A percentile compares a stretch with the other conserved stretches of the same genome.
Conservation (phyloP, 2,113 vertebrate genomes). For the Laticauda colubrina region DNA sequence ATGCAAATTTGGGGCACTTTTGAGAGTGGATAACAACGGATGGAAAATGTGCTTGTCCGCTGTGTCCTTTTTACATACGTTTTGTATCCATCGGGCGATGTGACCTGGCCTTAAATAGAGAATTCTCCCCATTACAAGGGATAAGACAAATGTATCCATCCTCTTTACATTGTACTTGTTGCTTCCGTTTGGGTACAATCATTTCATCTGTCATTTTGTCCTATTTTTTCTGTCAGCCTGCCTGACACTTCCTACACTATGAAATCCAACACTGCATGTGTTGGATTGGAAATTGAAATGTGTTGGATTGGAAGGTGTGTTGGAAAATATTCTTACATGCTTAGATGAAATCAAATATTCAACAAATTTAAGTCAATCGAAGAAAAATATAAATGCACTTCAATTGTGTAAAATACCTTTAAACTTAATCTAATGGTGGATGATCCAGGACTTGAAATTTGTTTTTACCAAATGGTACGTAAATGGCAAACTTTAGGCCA, state of each 20-base stretch:
- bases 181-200: neutral
- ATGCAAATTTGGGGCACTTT: too few relatives aligned
- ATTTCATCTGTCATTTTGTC: neutral
- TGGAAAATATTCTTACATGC: neutral
- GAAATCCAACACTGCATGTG: neutral
- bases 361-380: neutral
- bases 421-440: neutral
- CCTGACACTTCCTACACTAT: neutral
- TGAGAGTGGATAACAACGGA: too few relatives aligned
- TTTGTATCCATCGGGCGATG: too few relatives aligned
- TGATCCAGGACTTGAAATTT: neutral
- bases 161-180: neutral
- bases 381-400: neutral
- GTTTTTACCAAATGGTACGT: neutral
- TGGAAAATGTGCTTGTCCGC: too few relatives aligned
- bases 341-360: neutral
- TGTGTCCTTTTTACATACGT: too few relatives aligned
- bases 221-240: neutral
- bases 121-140: too few relatives aligned
- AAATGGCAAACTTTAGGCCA: neutral
- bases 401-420: neutral
- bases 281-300: too few relatives aligned
- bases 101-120: too few relatives aligned
- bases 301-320: too few relatives aligned
- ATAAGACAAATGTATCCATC: neutral